Evolutionary conservation across 2,888 invertebrate genomes (phyloP).

Genomic region (Spatulosminthurus flaviceps): DNA sequence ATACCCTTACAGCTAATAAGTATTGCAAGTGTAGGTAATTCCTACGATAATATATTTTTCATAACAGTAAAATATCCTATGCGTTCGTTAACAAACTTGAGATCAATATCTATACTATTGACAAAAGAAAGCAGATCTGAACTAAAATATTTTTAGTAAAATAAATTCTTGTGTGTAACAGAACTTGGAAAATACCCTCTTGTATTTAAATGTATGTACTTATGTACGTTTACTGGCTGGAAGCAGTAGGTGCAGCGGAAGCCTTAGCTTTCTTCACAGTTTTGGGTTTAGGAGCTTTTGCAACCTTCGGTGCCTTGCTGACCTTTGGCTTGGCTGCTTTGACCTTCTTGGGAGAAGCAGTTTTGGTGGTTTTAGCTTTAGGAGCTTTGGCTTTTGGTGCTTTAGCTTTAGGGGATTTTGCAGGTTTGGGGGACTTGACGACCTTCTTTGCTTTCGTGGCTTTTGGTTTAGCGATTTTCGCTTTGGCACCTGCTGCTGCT

Average conservation of each 20-base stretch:
- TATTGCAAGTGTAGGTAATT: not conserved
- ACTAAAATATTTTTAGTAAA: not conserved
- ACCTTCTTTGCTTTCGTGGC: not conserved
- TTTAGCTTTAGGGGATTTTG: conserved; percentile 10
- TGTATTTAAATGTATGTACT: not conserved
- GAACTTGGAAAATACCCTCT: too few species aligned
- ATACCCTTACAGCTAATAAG: too few species aligned
- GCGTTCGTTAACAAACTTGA: not conserved
- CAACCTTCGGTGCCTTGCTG: conserved; percentile 5
- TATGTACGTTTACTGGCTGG: not conserved
- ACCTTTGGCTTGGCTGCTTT: conserved; percentile 52
- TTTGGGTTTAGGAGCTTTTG: conserved; percentile 53
- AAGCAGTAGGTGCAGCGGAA: not conserved
- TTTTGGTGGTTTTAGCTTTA: not conserved
- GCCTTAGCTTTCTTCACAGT: conserved; percentile 46
- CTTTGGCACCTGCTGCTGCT: not conserved
- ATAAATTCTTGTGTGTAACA: not conserved
- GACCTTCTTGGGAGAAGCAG: conserved; percentile 37
- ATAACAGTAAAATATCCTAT: not conserved
- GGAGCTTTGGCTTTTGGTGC: not conserved
- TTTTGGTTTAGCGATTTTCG: not conserved
- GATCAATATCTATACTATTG: not conserved
- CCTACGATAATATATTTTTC: not conserved
- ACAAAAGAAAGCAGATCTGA: not conserved
- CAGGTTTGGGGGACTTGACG: not conserved